These are phyloP conservation scores for Podarcis cretensis DNA, from an alignment of 2,113 vertebrate species.

Conservation along the genomic window DNA sequence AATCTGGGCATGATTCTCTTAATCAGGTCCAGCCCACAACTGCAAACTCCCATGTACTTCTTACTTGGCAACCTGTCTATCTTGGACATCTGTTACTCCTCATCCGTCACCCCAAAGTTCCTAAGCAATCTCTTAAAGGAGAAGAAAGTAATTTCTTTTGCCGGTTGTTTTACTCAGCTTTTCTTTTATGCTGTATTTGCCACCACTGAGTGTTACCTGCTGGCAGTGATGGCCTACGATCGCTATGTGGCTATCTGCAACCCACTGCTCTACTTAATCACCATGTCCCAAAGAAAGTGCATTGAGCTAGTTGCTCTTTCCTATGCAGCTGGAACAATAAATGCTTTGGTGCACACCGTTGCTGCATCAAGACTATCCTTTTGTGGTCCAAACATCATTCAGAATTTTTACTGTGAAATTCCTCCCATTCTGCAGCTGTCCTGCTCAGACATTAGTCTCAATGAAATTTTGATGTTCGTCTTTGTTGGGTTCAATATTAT, in stretches of 20 bases:
- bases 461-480: background rate
- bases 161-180: constrained; percentile 22
- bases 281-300: constrained; percentile 12
- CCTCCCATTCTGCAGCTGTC: background rate
- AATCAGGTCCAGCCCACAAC: constrained; percentile 1
- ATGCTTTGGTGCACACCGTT: constrained; percentile 12
- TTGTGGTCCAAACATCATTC: constrained; percentile 6
- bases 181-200: constrained; percentile 13
- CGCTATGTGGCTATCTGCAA: constrained; percentile 18
- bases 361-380: constrained; percentile 23
- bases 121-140: background rate
- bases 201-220: constrained; percentile 24
- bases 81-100: constrained; percentile 20
- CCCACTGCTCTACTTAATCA: constrained; percentile 8
- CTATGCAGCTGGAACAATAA: background rate
- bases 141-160: constrained; percentile 21
- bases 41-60: constrained; percentile 21
- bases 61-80: constrained; percentile 1
- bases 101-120: constrained; percentile 16
- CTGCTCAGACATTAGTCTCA: constrained; percentile 17
- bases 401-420: constrained; percentile 21
- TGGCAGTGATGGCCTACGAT: constrained; percentile 21
- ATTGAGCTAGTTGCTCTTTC: background rate
- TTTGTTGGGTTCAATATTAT: background rate
- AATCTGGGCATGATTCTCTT: background rate